phyloP scores from a whole-genome alignment of 2,797 vertebrate species.

The Pipistrellus kuhlii region DNA sequence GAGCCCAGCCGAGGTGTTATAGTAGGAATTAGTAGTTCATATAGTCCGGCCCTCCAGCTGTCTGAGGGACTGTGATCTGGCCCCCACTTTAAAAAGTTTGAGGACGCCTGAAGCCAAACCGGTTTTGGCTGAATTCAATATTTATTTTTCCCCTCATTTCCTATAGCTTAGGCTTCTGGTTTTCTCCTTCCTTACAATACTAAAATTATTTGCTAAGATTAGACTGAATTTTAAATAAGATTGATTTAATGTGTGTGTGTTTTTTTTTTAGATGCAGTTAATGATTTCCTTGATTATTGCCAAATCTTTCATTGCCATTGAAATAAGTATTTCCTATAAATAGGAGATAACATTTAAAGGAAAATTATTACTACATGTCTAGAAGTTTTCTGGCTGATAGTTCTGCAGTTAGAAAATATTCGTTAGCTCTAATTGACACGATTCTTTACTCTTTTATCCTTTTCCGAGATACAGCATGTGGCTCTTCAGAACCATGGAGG shows the following conservation, averaged over 20 bases:
- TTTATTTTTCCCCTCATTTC: background rate
- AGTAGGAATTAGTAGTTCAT: too few relatives aligned
- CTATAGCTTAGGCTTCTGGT: background rate
- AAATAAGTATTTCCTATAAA: conserved; percentile 5
- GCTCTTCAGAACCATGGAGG: background rate
- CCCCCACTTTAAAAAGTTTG: too few relatives aligned
- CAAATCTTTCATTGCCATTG: conserved; percentile 11
- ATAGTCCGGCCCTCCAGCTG: too few relatives aligned
- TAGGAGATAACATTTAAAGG: background rate
- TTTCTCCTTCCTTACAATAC: background rate
- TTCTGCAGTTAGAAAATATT: background rate
- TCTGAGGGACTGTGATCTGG: too few relatives aligned
- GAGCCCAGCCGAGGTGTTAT: too few relatives aligned
- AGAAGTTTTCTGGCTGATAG: background rate
- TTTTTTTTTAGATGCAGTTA: background rate
- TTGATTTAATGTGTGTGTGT: background rate
- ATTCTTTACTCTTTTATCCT: background rate
- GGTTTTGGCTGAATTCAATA: background rate
- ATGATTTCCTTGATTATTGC: background rate
- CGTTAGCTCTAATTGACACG: background rate
- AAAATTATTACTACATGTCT: background rate
- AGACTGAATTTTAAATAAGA: background rate
- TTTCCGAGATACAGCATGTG: background rate
- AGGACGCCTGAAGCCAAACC: too few relatives aligned
- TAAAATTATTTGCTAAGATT: background rate